Evolutionary conservation across 2,797 vertebrate genomes (phyloP).

Genomic region (Sebastiscus albofasciatus): DNA sequence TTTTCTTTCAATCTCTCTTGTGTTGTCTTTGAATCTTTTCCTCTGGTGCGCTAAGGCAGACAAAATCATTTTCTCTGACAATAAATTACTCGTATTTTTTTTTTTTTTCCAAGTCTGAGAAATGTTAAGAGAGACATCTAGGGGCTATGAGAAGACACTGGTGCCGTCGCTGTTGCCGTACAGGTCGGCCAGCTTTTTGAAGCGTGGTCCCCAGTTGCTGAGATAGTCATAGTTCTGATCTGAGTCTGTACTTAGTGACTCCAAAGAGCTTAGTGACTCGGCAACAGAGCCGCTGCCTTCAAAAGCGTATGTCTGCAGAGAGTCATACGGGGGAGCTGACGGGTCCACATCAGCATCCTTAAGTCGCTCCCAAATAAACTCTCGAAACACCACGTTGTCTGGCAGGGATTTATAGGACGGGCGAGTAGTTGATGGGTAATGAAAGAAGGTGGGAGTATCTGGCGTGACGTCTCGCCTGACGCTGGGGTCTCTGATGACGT

Average conservation of each 20-base stretch:
- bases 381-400: slow-evolving; percentile 93
- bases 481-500: slow-evolving; percentile 88
- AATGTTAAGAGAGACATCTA: slow-evolving; percentile 62
- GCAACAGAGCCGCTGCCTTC: slow-evolving; percentile 95
- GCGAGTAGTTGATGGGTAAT: slow-evolving; percentile 87
- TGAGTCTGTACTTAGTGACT: slow-evolving; percentile 94
- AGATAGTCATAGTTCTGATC: slow-evolving; percentile 98
- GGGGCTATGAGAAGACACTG: slow-evolving; percentile 90
- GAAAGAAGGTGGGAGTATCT: slow-evolving; percentile 89
- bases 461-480: slow-evolving; percentile 92
- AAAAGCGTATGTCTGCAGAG: slow-evolving; percentile 95
- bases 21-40: slow-evolving; percentile 71
- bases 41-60: slow-evolving; percentile 58
- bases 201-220: slow-evolving; percentile 96
- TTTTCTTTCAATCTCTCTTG: slow-evolving; percentile 59
- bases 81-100: slow-evolving; percentile 66
- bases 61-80: slow-evolving; percentile 65
- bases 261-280: slow-evolving; percentile 94
- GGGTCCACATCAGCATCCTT: slow-evolving; percentile 94
- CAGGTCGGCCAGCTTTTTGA: slow-evolving; percentile 95
- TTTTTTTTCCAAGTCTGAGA: slow-evolving; percentile 35
- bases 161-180: slow-evolving; percentile 90
- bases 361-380: slow-evolving; percentile 97
- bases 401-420: slow-evolving; percentile 89
- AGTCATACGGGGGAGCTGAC: slow-evolving; percentile 93